Base-by-base conservation (phyloP, 1,140 invertebrate species). In the Hirudo medicinalis region DNA sequence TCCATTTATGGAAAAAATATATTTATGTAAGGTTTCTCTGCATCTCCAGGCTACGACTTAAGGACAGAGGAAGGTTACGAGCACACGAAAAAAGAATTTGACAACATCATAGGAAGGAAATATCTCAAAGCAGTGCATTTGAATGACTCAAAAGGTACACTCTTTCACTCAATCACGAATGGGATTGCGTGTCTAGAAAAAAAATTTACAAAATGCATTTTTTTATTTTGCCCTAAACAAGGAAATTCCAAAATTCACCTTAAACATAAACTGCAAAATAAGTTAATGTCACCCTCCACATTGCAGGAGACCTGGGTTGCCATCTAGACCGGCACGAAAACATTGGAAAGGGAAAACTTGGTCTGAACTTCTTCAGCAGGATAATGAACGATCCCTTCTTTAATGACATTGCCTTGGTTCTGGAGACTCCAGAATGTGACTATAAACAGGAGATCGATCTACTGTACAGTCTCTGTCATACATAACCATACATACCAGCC, bases 81-180 rank as follows among this genome's bases (percentile, higher is more conserved):
- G 22, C 69, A 77, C 32, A 80, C 82, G 72, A 78, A 85, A 75
- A 72, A 77, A 17, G 80, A 85, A 57, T 85, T 86, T 78, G 83
- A 82, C 4, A 74, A 76, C 29, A 78, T 82, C 60, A 78, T 86
- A 76, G 85, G 85, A 8, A 79, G 83, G 40, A 73, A 83, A 55
- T 85, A 84, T 75, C 78, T 86, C 2, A 83, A 83, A 72, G 85
- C 81, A 3, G 49, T 86, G 60, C 85, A 86, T 74, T 72, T 86
- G 6, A 86, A 86, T 78, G 85, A 86, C 76, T 85, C 84, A 9
- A 83, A 84, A 78, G 82, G 84, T 84, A 49, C 43, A 11, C 9
- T 40, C 11, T 11, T 49, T 49, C 43, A 49, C 4, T 8, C 1
- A 49, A 49, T 17, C 13, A 49, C 0, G 13, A 49, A 49, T 15